Conservation (phyloP, 2,888 invertebrate species). For the Agriopis marginaria region DNA sequence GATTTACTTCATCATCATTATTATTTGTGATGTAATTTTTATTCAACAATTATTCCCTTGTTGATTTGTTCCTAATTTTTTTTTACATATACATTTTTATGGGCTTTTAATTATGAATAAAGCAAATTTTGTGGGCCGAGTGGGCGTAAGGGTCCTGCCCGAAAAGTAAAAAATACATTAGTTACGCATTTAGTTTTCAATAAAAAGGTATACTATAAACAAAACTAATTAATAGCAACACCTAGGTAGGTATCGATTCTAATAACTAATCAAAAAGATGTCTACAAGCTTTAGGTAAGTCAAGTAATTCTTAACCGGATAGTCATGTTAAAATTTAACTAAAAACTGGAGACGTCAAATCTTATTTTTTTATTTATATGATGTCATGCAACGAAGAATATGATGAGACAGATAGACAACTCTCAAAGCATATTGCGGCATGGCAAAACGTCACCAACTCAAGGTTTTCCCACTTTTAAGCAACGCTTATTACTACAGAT, state of each 20-base stretch:
- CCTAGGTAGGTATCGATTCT: neutral
- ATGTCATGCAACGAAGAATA: slow-evolving; percentile 32
- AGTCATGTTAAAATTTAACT: slow-evolving; percentile 30
- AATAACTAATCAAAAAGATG: slow-evolving; percentile 2
- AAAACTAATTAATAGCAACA: neutral
- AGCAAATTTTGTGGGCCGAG: too few species aligned
- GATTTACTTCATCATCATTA: slow-evolving; percentile 4
- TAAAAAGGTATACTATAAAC: neutral
- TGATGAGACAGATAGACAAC: neutral
- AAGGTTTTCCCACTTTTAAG: too few species aligned
- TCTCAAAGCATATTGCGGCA: neutral
- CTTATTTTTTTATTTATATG: slow-evolving; percentile 33
- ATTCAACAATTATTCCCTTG: neutral
- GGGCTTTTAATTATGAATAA: too few species aligned
- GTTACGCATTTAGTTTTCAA: too few species aligned
- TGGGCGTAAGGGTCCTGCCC: too few species aligned
- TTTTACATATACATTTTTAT: too few species aligned
- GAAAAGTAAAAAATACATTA: too few species aligned
- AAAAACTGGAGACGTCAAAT: slow-evolving; percentile 27
- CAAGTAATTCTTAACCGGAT: slow-evolving; percentile 32
- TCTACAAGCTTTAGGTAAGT: slow-evolving; percentile 12
- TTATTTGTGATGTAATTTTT: neutral
- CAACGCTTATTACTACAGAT: too few species aligned
- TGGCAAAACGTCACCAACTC: too few species aligned
- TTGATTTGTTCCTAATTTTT: too few species aligned